These are phyloP conservation scores for Calypte anna DNA, from an alignment of 2,113 vertebrate genomes.

Conservation along the genomic window DNA sequence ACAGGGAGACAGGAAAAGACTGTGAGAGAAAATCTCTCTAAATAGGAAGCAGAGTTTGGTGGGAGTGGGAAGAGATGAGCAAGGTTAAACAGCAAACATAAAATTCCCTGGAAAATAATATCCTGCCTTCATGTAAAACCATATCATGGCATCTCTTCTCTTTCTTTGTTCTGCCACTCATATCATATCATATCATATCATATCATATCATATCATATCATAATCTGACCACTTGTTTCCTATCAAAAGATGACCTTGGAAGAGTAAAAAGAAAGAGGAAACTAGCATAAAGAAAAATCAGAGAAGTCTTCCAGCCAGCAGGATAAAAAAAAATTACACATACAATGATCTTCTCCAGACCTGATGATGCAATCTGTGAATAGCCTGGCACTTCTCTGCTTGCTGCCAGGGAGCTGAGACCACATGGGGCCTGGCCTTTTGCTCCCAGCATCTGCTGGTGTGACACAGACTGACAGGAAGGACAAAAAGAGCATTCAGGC, in stretches of 20 bases:
- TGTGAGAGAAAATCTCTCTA: neutral
- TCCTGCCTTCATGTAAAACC: neutral
- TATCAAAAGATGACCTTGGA: neutral
- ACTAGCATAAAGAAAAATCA: neutral
- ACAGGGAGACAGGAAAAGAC: neutral
- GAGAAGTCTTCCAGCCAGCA: neutral
- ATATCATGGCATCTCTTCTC: neutral
- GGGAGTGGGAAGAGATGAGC: neutral
- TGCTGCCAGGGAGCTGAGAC: constrained; percentile 34
- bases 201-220: neutral
- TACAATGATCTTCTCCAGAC: neutral
- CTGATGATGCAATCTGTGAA: neutral
- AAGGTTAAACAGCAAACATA: neutral
- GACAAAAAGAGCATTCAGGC: constrained; percentile 41
- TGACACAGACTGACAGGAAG: constrained; percentile 43
- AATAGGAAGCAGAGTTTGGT: neutral
- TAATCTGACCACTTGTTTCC: neutral
- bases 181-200: neutral
- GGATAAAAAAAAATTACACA: constrained; percentile 13
- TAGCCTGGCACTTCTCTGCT: constrained; percentile 28
- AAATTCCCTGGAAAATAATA: neutral
- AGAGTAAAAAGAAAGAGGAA: neutral
- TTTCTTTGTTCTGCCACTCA: neutral
- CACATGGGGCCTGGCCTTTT: constrained; percentile 54
- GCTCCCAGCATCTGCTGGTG: constrained; percentile 53